Percentiles rank a stretch among this genome's conserved stretches.
These are phyloP conservation scores for Aquila chrysaetos DNA, from an alignment of 2,797 vertebrate genomes.

Conservation along the genomic window DNA sequence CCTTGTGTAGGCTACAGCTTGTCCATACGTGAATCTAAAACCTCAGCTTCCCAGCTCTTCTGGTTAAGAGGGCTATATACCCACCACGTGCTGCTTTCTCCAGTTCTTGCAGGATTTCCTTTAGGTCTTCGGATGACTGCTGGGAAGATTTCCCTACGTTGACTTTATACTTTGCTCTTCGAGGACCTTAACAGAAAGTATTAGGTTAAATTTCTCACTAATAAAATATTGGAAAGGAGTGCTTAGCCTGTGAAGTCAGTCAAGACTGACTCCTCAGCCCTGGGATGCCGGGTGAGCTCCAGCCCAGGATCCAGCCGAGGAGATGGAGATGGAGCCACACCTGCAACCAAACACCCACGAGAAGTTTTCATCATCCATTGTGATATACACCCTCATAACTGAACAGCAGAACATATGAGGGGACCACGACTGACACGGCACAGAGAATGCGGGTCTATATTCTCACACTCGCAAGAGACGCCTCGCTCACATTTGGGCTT, in stretches of 20 bases:
- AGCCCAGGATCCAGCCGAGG: neutral
- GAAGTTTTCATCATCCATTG: neutral
- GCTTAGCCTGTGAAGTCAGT: neutral
- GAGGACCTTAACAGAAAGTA: neutral
- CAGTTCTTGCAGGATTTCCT: neutral
- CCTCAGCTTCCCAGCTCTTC: too few species aligned
- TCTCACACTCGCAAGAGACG: neutral
- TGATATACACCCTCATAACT: too few species aligned
- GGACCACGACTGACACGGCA: neutral
- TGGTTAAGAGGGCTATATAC: too few species aligned
- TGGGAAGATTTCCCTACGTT: neutral
- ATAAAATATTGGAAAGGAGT: fast-evolving
- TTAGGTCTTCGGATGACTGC: neutral
- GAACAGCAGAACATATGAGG: neutral
- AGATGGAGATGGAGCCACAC: neutral
- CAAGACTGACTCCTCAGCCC: neutral
- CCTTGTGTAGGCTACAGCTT: too few species aligned
- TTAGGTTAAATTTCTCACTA: neutral
- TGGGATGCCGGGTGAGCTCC: neutral
- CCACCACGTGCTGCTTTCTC: neutral
- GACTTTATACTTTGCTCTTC: neutral
- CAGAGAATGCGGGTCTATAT: neutral
- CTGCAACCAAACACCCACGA: neutral
- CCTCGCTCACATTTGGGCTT: neutral
- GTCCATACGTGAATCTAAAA: too few species aligned